Evolutionary conservation across 2,797 vertebrate genomes (phyloP), one percentile per base, ranked within the genome.

Genomic region (Muscicapa comitata): DNA sequence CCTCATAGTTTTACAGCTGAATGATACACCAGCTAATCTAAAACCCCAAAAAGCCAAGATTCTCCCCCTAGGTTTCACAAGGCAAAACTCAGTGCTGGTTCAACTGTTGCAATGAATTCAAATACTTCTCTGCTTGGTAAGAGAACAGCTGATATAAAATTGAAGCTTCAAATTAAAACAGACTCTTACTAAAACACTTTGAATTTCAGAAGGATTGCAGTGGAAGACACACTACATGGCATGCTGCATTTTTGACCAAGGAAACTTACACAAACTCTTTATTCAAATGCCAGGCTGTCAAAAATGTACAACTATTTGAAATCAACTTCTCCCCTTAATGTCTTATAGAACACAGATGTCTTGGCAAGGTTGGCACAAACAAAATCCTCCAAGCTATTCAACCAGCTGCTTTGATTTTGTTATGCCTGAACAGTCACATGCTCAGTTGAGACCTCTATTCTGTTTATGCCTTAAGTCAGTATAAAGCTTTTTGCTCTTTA

Each of bases 291-390:
- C 70, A 94, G 37, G 18, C 42, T 84, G 47, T 55, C 75, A 90
- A 90, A 94, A 93, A 25, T 35, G 68, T 33, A 76, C 38, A 57
- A 13, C 43, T 86, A 50, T 35, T 68, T 82, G 40, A 92, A 94
- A 91, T 35, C 54, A 83, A 10, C 37, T 72, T 92, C 58, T 92
- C 51, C n/a, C 20, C 71, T 87, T 80, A 76, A 93, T 43, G 73
- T 93, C 81, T 76, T 79, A 92, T 28, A 94, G 81, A 92, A 73
- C 68, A 85, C 90, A 95, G 91, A 93, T 85, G 93, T 93, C 81
- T 94, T 95, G 77, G 82, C 75, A 96, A 95, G 83, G 84, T 66
- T 95, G 86, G 85, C 84, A 86, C 55, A 67, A 86, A 87, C 88
- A 96, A 88, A 93, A 77, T 21, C 5, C 78, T 66, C 55, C 42